Evolutionary conservation across 37 sponge, comb jelly and placozoan genomes (phyloP), one percentile per base, ranked within the genome.

Genomic region (Bolinopsis microptera): DNA sequence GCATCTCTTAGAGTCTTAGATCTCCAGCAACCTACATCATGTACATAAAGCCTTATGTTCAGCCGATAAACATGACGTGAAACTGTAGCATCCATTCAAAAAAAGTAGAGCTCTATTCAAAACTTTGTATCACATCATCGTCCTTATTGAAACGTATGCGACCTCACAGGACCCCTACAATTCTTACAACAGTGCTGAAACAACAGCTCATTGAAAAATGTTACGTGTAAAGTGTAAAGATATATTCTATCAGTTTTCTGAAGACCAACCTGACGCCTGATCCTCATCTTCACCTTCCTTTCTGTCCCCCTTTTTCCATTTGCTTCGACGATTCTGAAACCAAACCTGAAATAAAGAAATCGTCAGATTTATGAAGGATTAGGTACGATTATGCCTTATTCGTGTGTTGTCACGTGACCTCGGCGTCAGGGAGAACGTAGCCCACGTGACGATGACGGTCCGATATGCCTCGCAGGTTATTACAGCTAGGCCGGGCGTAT

Each of bases 251-350:
- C n/a, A n/a, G n/a, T n/a, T n/a, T n/a, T n/a, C n/a, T n/a, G n/a
- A n/a, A n/a, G n/a, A n/a, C 90, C 2, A n/a, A 86, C 90, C 90
- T 86, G 61, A 33, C n/a, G 24, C 90, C 25, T 86, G 40, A 23
- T 86, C 90, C 1, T 86, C 90, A 5, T 86, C 90, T 0, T 86
- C 90, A 39, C 90, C 90, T 18, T 86, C 90, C 90, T 86, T 86
- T 34, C 61, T 24, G 90, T 86, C 90, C 30, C 90, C 90, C 28
- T 86, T 86, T 38, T 86, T 86, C 90, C 90, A 86, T 48, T 86
- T 86, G 90, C 90, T 86, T 38, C 90, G 13, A 22, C 90, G 41
- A 48, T 86, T 86, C 35, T 86, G 90, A 24, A 86, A 86, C 90
- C 90, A 86, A 18, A 86, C 90, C 90, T 86, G 90, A 72, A 72